These are phyloP conservation scores for Psilopsiagon aurifrons DNA, from an alignment of 2,113 vertebrate species.

Conservation along the genomic window DNA sequence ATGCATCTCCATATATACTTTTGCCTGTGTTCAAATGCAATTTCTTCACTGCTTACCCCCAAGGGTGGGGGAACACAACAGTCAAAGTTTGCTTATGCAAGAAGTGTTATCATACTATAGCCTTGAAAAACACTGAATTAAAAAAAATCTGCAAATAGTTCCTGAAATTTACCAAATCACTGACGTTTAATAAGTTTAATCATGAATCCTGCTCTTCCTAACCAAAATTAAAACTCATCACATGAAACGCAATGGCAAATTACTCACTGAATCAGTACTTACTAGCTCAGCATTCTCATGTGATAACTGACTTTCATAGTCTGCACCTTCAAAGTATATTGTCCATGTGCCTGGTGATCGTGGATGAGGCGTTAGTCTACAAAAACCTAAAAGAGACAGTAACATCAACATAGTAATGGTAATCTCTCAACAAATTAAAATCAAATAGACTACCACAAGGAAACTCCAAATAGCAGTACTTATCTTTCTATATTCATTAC, in stretches of 20 bases:
- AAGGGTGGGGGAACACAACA: background rate
- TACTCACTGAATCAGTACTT: constrained; percentile 41
- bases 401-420: too few species aligned
- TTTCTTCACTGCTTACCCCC: background rate
- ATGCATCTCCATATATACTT: background rate
- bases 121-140: background rate
- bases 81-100: background rate
- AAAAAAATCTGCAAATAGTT: background rate
- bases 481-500: background rate
- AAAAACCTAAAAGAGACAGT: constrained; percentile 81
- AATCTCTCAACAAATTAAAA: background rate
- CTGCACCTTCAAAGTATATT: constrained; percentile 93
- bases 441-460: background rate
- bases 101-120: background rate
- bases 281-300: constrained; percentile 88
- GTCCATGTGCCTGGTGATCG: constrained; percentile 95
- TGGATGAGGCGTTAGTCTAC: constrained; percentile 86
- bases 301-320: constrained; percentile 89
- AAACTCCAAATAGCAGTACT: background rate
- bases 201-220: background rate
- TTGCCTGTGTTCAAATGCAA: background rate
- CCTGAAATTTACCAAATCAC: background rate
- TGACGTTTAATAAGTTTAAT: background rate
- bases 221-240: background rate
- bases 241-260: background rate